Percentiles rank a stretch among this genome's conserved stretches.
These are phyloP conservation scores for Charaxes varanes DNA, from an alignment of 1,140 invertebrate genomes.

Conservation along the genomic window DNA sequence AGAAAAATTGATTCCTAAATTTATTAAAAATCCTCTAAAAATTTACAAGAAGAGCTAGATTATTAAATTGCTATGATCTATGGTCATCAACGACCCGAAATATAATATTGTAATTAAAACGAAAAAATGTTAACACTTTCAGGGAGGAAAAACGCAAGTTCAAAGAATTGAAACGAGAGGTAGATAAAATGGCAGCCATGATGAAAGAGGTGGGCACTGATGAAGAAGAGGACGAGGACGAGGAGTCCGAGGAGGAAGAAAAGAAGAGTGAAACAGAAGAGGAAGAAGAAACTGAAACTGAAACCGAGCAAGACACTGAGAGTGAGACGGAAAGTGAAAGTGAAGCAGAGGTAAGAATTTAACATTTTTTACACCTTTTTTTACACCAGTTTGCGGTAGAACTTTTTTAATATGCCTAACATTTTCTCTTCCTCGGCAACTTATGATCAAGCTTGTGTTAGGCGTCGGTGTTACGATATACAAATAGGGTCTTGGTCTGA, in stretches of 20 bases:
- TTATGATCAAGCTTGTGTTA: no score
- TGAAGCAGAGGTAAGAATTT: slow-evolving; percentile 74
- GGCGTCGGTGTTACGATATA: no score
- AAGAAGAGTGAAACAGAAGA: slow-evolving; percentile 77
- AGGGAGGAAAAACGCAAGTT: slow-evolving; percentile 84
- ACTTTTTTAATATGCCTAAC: no score
- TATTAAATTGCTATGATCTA: no score
- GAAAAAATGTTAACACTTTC: slow-evolving; percentile 12
- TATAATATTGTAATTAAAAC: no score
- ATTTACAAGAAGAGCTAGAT: no score
- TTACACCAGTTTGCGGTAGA: no score
- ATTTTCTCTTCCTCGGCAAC: no score
- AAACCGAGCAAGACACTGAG: slow-evolving; percentile 75
- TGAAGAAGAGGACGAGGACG: slow-evolving; percentile 80
- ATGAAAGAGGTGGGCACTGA: slow-evolving; percentile 87
- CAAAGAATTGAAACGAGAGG: slow-evolving; percentile 87
- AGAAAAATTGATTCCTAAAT: no score
- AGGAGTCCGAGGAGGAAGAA: slow-evolving; percentile 77
- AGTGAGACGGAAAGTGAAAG: slow-evolving; percentile 79
- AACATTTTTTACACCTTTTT: not conserved
- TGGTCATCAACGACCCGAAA: no score
- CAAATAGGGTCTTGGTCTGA: no score
- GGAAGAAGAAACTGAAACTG: slow-evolving; percentile 77
- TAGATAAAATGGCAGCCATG: slow-evolving; percentile 90
- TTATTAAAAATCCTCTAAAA: no score